Conservation (phyloP, 2,888 invertebrate species). For the Agrotis ipsilon region DNA sequence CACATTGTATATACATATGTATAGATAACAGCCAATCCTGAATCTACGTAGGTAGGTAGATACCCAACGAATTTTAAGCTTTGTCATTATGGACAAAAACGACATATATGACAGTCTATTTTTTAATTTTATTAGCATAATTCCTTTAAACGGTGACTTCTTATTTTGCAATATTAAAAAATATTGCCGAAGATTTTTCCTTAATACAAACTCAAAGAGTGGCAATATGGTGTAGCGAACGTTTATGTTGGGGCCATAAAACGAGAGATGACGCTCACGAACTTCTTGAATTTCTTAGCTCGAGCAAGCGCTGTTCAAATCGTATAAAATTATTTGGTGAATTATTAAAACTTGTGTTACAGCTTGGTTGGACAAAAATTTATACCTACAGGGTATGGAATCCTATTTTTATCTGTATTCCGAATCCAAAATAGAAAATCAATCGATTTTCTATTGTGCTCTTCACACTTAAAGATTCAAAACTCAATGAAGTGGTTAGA, state of each 20-base stretch:
- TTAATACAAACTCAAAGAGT: slow-evolving; percentile 43
- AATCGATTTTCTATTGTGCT: no score
- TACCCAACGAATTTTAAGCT: background rate
- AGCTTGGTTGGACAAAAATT: no score
- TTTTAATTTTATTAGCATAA: slow-evolving; percentile 28
- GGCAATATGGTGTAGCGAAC: slow-evolving; percentile 37
- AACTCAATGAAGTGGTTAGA: no score
- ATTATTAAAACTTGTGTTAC: no score
- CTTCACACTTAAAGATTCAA: no score
- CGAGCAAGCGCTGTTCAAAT: no score
- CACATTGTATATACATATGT: no score
- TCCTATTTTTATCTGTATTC: no score
- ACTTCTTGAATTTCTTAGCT: background rate
- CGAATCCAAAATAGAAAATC: no score
- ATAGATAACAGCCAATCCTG: no score
- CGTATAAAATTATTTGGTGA: no score
- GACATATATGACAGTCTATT: background rate
- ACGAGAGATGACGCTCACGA: background rate
- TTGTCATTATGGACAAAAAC: background rate
- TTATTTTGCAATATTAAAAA: slow-evolving; percentile 48
- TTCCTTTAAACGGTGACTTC: slow-evolving; percentile 21
- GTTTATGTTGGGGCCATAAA: slow-evolving; percentile 41
- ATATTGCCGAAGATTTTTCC: slow-evolving; percentile 30
- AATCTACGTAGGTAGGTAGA: background rate
- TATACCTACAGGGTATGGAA: no score